A percentile compares a stretch with the other conserved stretches of the same genome.
Evolutionary conservation across 2,113 vertebrate genomes (phyloP).

Genomic region (Psittacula cyanocephala): DNA sequence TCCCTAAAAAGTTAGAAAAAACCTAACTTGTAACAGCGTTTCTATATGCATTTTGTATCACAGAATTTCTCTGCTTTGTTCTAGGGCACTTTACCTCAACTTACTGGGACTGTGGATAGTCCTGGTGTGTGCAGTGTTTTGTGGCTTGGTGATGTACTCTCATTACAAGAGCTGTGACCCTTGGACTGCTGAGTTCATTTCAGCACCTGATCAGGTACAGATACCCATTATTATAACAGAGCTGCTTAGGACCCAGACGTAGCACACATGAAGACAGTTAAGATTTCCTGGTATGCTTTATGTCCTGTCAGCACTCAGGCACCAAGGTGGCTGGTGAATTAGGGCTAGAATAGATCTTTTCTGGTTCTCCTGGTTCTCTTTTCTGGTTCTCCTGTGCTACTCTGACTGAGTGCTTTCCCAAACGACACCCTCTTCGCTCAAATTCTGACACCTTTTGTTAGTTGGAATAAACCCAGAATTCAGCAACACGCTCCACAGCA

Average conservation of each 20-base stretch:
- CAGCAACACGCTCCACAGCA: neutral
- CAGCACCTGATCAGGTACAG: conserved; percentile 85
- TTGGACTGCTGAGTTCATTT: conserved; percentile 80
- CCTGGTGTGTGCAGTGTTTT: conserved; percentile 78
- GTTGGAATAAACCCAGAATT: neutral
- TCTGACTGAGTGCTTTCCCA: neutral
- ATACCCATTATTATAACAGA: neutral
- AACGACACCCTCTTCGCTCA: neutral
- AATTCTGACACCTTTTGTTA: neutral
- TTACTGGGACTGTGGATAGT: conserved; percentile 84
- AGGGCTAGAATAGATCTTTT: neutral
- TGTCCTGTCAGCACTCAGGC: neutral
- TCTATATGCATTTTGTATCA: neutral
- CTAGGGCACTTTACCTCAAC: conserved; percentile 86
- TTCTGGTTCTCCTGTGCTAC: neutral
- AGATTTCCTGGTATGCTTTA: neutral
- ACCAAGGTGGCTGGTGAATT: neutral
- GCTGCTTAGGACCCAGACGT: neutral
- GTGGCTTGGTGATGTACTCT: conserved; percentile 84
- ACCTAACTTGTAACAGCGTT: neutral
- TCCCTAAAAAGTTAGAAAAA: neutral
- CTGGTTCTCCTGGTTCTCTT: neutral
- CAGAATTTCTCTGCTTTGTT: neutral
- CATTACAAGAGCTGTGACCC: conserved; percentile 83
- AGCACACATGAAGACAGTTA: rapidly evolving